A percentile compares a stretch with the other conserved stretches of the same genome.
Conservation (phyloP, 2,797 vertebrate genomes). For the Acanthornis magna region DNA sequence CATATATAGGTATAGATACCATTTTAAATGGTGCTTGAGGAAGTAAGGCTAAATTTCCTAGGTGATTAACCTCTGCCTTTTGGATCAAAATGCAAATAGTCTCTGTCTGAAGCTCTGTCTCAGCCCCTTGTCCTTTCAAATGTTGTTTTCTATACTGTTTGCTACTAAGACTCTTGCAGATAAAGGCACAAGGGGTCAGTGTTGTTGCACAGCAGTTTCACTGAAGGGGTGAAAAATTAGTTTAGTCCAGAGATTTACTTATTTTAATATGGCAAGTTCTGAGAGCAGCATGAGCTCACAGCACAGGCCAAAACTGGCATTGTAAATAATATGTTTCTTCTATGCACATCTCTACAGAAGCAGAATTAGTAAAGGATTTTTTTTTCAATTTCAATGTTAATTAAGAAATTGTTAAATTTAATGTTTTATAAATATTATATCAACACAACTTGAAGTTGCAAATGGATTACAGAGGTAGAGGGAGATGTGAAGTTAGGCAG, state of each 20-base stretch:
- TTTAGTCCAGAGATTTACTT: background rate
- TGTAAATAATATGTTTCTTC: background rate
- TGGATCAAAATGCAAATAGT: background rate
- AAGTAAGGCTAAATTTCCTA: background rate
- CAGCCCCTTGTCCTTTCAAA: background rate
- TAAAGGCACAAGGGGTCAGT: constrained; percentile 63
- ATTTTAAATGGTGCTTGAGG: background rate
- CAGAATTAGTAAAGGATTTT: background rate
- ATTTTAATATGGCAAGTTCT: background rate
- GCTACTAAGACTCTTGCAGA: background rate
- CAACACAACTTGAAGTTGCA: background rate
- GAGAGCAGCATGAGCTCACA: background rate
- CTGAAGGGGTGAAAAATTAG: background rate
- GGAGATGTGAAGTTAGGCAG: background rate
- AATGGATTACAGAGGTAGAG: background rate
- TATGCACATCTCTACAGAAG: accelerated
- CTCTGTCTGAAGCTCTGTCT: background rate
- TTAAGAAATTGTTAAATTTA: background rate
- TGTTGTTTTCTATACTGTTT: background rate
- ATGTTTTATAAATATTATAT: background rate
- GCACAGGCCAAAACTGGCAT: background rate
- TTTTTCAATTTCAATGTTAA: background rate
- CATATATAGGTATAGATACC: background rate
- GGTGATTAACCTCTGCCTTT: background rate
- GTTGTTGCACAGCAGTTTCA: constrained; percentile 22